phyloP scores from a whole-genome alignment of 2,888 invertebrate genomes.

The Ectemnius lituratus region DNA sequence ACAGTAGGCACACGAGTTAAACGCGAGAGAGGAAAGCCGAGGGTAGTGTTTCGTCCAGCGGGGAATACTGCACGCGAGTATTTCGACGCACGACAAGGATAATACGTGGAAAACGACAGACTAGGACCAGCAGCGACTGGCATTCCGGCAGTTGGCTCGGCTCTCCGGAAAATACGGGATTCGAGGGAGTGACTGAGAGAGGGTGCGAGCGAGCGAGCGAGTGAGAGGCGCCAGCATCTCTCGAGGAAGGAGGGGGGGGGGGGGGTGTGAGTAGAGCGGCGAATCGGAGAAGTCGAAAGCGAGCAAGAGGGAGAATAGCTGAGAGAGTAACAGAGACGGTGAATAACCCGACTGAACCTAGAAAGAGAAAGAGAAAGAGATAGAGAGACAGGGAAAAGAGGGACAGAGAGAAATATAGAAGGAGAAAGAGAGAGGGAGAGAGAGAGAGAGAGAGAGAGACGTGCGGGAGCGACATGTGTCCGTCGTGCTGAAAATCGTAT shows the following conservation, averaged over 20 bases:
- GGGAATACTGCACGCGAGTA: too few species aligned
- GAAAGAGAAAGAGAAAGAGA: not conserved
- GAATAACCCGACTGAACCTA: too few species aligned
- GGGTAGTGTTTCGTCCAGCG: too few species aligned
- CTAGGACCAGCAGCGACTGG: not conserved
- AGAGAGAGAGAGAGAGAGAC: slow-evolving; percentile 31
- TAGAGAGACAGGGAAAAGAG: not conserved
- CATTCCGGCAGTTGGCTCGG: slow-evolving; percentile 21
- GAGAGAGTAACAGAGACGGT: not conserved
- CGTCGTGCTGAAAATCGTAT: slow-evolving; percentile 57
- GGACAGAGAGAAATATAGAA: slow-evolving; percentile 13
- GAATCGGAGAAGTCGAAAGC: too few species aligned
- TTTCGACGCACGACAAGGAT: too few species aligned
- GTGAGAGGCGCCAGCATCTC: slow-evolving; percentile 25
- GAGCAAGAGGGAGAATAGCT: too few species aligned
- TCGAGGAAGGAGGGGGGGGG: slow-evolving; percentile 8
- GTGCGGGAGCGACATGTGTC: slow-evolving; percentile 58
- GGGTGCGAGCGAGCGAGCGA: slow-evolving; percentile 36
- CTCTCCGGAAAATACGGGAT: slow-evolving; percentile 37
- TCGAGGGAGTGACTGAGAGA: slow-evolving; percentile 42
- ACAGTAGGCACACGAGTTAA: slow-evolving; percentile 56
- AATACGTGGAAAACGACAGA: too few species aligned
- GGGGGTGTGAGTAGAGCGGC: slow-evolving; percentile 3
- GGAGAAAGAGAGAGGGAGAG: not conserved
- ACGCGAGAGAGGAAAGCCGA: slow-evolving; percentile 34